Conservation (phyloP, 2,113 vertebrate genomes). For the Hyperoodon ampullatus region DNA sequence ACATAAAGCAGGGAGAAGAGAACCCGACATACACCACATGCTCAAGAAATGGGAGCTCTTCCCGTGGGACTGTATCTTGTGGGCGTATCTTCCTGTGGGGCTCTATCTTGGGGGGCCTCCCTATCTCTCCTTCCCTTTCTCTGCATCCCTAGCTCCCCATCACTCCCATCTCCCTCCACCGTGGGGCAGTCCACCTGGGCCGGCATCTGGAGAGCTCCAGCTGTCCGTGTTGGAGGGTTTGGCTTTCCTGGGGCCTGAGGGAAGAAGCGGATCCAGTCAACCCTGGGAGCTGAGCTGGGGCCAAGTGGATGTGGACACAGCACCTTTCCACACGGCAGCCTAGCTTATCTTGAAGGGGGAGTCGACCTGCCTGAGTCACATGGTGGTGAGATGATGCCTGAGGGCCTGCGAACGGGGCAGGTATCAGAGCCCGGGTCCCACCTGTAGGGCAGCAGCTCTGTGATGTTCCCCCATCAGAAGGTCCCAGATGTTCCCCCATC, state of each 20-base stretch:
- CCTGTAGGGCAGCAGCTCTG: not conserved
- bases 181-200: accelerated
- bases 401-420: not conserved
- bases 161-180: not conserved
- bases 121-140: not conserved
- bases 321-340: not conserved
- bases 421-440: not conserved
- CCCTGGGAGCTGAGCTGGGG: not conserved
- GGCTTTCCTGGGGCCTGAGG: not conserved
- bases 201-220: not conserved
- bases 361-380: not conserved
- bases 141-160: not conserved
- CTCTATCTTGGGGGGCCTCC: not conserved
- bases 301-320: accelerated
- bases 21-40: accelerated
- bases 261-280: not conserved
- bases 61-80: not conserved
- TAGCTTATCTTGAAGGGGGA: not conserved
- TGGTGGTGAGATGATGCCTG: not conserved
- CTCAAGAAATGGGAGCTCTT: not conserved
- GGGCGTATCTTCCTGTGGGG: not conserved
- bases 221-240: not conserved
- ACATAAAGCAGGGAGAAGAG: not conserved
- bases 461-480: not conserved
- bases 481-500: not conserved